Conservation (phyloP, 2,113 vertebrate species). For the Galeopterus variegatus region DNA sequence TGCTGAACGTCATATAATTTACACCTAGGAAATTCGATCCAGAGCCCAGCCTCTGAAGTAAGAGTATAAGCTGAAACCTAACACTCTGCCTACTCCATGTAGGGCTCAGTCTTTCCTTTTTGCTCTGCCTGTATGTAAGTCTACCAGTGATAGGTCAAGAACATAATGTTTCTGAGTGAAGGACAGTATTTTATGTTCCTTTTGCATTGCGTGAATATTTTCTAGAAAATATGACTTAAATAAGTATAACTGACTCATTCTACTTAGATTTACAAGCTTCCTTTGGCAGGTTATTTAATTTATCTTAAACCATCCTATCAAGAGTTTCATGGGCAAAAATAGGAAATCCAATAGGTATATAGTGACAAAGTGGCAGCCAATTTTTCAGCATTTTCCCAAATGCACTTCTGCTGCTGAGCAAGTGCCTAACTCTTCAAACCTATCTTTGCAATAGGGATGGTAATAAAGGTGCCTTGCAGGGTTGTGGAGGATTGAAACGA, state of each 20-base stretch:
- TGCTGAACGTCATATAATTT: neutral
- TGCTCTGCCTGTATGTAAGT: neutral
- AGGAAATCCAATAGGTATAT: neutral
- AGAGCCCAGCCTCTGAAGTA: neutral
- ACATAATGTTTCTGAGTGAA: neutral
- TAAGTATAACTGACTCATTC: neutral
- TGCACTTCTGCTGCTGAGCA: neutral
- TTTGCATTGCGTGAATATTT: constrained; percentile 3
- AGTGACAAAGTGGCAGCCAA: neutral
- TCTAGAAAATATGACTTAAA: constrained; percentile 24
- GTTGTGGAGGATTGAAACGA: neutral
- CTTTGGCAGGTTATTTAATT: neutral
- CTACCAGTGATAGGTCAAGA: neutral
- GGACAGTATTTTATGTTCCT: neutral
- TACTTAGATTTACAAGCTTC: neutral
- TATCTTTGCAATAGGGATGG: neutral
- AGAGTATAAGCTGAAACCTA: neutral
- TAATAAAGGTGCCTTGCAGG: neutral
- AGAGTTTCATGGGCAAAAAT: constrained; percentile 50
- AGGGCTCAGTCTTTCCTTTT: neutral
- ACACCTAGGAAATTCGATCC: neutral
- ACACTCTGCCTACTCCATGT: neutral
- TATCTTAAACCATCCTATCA: constrained; percentile 42
- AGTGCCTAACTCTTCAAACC: neutral
- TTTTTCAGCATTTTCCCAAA: neutral